Evolutionary conservation across 1,140 invertebrate genomes (phyloP), one percentile per base, ranked within the genome.

Genomic region (Hormaphis cornu): DNA sequence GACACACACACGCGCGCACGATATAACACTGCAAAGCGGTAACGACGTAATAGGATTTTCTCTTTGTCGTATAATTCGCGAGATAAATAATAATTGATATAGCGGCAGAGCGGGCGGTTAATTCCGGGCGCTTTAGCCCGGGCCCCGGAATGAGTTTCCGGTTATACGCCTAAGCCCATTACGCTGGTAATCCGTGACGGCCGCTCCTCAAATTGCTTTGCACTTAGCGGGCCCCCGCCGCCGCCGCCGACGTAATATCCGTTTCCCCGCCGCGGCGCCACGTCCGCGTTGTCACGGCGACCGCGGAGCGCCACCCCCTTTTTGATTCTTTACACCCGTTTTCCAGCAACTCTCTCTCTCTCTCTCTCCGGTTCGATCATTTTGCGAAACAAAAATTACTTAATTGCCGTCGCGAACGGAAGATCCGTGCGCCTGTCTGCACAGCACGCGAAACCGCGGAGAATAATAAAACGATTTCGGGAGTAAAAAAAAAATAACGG

Each of bases 121-220:
- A 66, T 66, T 66, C 61, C 61, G 61, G n/a, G 61, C 61, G 61
- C 61, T 66, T 63, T 63, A 63, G 59, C 18, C 59, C 44, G 59
- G 59, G 59, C 58, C 58, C 18, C 59, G 59, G 44, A 50, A 66
- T 48, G 61, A 50, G 61, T 66, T 66, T 66, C 61, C 61, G 61
- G 61, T 66, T 66, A 66, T 66, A 50, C 50, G 61, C 61, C 61
- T 66, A 66, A 66, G 24, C 61, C 61, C 61, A 66, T 66, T 66
- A 66, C 46, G 61, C 61, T 66, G 44, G 18, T 66, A 66, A 66
- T 66, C 61, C 61, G 61, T 66, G 24, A 66, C 61, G 61, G 61
- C 61, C 20, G 44, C 61, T 66, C n/a, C n/a, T n/a, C 61, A 30
- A 50, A 66, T 66, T 35, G 61, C 61, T 50, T 35, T 66, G 44